Evolutionary conservation across 2,797 vertebrate genomes (phyloP), one percentile per base, ranked within the genome.

Genomic region (Sarcoramphus papa): DNA sequence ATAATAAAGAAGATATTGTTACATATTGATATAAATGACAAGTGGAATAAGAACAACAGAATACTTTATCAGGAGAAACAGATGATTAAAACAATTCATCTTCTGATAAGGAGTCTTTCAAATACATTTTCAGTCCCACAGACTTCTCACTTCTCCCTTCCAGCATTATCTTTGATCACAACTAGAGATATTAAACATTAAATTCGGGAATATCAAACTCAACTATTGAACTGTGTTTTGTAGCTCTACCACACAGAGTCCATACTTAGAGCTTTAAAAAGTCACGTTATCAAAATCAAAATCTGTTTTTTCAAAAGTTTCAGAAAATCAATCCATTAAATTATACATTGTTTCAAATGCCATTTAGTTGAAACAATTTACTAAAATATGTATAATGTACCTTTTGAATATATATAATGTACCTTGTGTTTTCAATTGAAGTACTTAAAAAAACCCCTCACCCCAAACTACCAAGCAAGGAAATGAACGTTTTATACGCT

Each of bases 71-170:
- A 25, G 50, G 33, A 95, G 81, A 94, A 91, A 82, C 20, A n/a
- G 43, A 69, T 85, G 50, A 95, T 93, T 95, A 90, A 93, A 96
- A 95, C 68, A 69, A 75, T 89, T 88, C 14, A 74, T 69, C 79
- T 41, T 87, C 72, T 86, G 75, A 92, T 87, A 85, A 95, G n/a
- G 7, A 88, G 48, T 54, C 57, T 65, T 95, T 87, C 59, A 69
- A 92, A 93, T 40, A 72, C 31, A 35, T 90, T 78, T 95, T 63
- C 31, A 86, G 59, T n/a, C 21, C 54, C 47, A 50, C 28, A 83
- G 63, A 85, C 33, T 62, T 92, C 28, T 72, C 74, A 76, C 53
- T 85, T 87, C 31, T 74, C 35, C 41, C 53, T 63, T 54, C 33
- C 9, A 81, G 67, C n/a, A 59, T n/a, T 83, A 88, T 62, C 78